Evolutionary conservation across 1,140 invertebrate genomes (phyloP).

Genomic region (Drosophila orena): DNA sequence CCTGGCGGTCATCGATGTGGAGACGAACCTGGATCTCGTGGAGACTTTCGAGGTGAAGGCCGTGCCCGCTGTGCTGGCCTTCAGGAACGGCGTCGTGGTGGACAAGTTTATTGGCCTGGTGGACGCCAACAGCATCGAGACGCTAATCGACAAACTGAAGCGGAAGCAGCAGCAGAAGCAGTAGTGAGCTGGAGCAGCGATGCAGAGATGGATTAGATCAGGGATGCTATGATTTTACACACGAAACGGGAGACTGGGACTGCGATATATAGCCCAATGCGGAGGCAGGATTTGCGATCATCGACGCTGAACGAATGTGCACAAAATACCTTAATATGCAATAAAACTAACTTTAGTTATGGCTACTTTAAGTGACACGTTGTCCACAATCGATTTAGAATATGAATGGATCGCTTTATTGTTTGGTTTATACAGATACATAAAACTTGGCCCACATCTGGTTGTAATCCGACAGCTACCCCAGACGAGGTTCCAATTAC

Average conservation of each 20-base stretch:
- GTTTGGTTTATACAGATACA: constrained; percentile 10
- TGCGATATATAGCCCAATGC: constrained; percentile 16
- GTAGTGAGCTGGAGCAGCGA: constrained; percentile 4
- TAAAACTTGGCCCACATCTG: constrained; percentile 21
- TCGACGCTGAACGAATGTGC: constrained; percentile 15
- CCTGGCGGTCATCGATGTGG: constrained; percentile 96
- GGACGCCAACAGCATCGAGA: constrained; percentile 93
- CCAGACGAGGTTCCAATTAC: constrained; percentile 11
- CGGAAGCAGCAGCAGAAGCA: constrained; percentile 71
- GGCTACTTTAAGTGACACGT: constrained; percentile 6
- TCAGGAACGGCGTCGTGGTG: constrained; percentile 94
- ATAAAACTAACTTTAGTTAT: constrained; percentile 39
- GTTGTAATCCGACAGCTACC: constrained; percentile 23
- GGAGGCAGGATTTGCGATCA: constrained; percentile 10
- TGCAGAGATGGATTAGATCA: background rate
- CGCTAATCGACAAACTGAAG: constrained; percentile 91
- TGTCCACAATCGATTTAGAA: constrained; percentile 1
- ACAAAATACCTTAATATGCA: constrained; percentile 35
- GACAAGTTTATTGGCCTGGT: constrained; percentile 97
- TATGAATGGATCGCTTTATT: constrained; percentile 36
- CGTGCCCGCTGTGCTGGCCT: constrained; percentile 95
- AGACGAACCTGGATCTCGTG: constrained; percentile 92
- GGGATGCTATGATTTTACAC: constrained; percentile 23
- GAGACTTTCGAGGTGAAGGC: constrained; percentile 94
- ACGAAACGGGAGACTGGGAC: constrained; percentile 31